phyloP scores from a whole-genome alignment of 2,888 invertebrate species.

The Oscheius sp. region DNA sequence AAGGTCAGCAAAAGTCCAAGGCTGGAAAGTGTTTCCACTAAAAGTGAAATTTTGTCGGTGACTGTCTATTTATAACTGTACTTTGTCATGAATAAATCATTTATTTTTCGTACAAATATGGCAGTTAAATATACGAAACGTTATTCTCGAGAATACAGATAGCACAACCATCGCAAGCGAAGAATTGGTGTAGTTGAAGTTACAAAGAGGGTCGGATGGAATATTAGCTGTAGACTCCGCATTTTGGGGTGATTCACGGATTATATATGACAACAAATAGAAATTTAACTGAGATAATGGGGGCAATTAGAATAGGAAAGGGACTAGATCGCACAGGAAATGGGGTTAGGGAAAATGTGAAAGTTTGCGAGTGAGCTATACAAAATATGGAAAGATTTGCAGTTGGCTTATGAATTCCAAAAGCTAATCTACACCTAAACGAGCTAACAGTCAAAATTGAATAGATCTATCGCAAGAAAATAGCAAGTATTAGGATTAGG shows the following conservation, averaged over 20 bases:
- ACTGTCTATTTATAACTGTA: slow-evolving; percentile 8
- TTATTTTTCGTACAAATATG: slow-evolving; percentile 15
- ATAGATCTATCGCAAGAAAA: slow-evolving; percentile 30
- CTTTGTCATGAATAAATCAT: slow-evolving; percentile 9
- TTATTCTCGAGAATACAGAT: slow-evolving; percentile 9
- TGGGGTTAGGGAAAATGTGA: background rate
- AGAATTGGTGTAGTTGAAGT: background rate
- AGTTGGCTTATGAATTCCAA: slow-evolving; percentile 10
- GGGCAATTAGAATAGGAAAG: background rate
- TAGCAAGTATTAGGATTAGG: slow-evolving; percentile 4
- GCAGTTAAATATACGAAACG: slow-evolving; percentile 14
- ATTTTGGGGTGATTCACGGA: background rate
- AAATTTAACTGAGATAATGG: slow-evolving; percentile 33
- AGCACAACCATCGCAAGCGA: slow-evolving; percentile 24
- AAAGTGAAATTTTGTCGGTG: background rate
- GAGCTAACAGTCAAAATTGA: slow-evolving; percentile 5
- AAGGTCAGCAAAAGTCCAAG: background rate
- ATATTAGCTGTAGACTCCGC: background rate
- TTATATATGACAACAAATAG: slow-evolving; percentile 25
- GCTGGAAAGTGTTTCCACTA: background rate
- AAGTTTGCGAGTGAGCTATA: slow-evolving; percentile 30
- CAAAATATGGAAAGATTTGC: slow-evolving; percentile 25
- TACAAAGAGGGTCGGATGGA: background rate
- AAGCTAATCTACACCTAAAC: slow-evolving; percentile 16
- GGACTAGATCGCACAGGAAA: slow-evolving; percentile 32